These are phyloP conservation scores for Acrobasis repandana DNA, from an alignment of 2,888 invertebrate species.

Conservation along the genomic window DNA sequence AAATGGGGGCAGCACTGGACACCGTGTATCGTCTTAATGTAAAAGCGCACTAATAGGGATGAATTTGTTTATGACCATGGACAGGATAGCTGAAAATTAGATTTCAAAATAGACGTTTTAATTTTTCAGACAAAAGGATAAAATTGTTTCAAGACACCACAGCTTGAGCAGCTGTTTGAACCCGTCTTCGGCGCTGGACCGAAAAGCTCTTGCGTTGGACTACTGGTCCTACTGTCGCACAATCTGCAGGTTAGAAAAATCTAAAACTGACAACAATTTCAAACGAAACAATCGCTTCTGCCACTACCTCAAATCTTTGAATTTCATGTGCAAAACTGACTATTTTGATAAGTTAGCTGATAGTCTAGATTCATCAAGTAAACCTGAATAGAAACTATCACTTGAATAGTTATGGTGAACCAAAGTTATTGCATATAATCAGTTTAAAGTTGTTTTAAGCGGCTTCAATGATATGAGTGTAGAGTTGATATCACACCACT, in stretches of 20 bases:
- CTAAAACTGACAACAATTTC: conserved; percentile 79
- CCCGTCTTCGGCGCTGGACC: conserved; percentile 72
- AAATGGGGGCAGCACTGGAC: too few relatives aligned
- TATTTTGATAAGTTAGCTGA: conserved; percentile 74
- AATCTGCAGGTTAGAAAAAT: conserved; percentile 87
- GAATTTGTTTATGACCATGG: too few relatives aligned
- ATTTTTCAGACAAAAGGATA: conserved; percentile 70
- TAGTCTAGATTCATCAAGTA: conserved; percentile 48
- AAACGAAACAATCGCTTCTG: conserved; percentile 90
- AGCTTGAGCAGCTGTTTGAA: conserved; percentile 77
- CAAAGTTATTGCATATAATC: too few relatives aligned
- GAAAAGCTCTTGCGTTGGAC: conserved; percentile 84
- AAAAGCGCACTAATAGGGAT: too few relatives aligned
- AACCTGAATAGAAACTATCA: background rate
- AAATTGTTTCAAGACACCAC: conserved; percentile 58
- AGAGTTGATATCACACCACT: too few relatives aligned
- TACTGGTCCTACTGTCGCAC: conserved; percentile 86
- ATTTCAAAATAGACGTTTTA: background rate
- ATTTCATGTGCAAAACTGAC: conserved; percentile 75
- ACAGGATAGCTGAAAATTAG: background rate
- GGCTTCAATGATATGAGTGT: too few relatives aligned
- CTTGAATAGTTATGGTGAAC: background rate
- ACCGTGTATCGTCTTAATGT: too few relatives aligned
- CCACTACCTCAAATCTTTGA: conserved; percentile 87
- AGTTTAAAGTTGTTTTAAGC: too few relatives aligned